Conservation (phyloP, 2,113 vertebrate genomes). For the Motacilla alba region DNA sequence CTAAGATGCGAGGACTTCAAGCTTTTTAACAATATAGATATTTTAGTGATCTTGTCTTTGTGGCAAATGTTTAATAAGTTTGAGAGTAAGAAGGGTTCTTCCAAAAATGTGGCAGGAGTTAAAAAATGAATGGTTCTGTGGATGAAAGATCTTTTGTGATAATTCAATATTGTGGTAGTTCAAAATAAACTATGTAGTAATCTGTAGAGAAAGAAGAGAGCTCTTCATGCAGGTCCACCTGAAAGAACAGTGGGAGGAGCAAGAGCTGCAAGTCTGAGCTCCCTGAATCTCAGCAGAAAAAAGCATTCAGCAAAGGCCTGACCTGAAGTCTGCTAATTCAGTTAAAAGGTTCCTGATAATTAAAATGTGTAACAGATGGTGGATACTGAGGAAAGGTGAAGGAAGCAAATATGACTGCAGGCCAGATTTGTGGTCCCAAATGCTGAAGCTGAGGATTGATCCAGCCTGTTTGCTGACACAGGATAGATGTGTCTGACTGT, state of each 20-base stretch:
- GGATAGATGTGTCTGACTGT: neutral
- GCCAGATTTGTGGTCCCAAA: neutral
- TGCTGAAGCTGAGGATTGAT: neutral
- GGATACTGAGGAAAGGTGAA: neutral
- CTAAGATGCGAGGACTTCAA: neutral
- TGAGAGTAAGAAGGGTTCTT: neutral
- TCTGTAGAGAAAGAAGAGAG: neutral
- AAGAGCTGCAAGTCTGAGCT: neutral
- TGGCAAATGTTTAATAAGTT: neutral
- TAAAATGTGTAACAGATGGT: slow-evolving; percentile 19
- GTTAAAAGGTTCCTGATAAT: neutral
- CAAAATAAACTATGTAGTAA: neutral
- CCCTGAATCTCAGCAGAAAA: neutral
- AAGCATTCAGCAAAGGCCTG: neutral
- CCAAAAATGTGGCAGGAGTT: neutral
- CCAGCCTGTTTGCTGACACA: neutral
- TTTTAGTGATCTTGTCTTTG: neutral
- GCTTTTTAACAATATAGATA: neutral
- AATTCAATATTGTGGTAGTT: neutral
- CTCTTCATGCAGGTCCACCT: neutral
- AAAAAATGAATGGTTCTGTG: neutral
- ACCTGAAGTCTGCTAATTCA: neutral
- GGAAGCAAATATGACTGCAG: neutral
- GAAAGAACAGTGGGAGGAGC: neutral
- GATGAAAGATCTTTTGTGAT: neutral